A percentile compares a stretch with the other conserved stretches of the same genome.
These are phyloP conservation scores for Riparia riparia DNA, from an alignment of 2,113 vertebrate genomes.

Conservation along the genomic window DNA sequence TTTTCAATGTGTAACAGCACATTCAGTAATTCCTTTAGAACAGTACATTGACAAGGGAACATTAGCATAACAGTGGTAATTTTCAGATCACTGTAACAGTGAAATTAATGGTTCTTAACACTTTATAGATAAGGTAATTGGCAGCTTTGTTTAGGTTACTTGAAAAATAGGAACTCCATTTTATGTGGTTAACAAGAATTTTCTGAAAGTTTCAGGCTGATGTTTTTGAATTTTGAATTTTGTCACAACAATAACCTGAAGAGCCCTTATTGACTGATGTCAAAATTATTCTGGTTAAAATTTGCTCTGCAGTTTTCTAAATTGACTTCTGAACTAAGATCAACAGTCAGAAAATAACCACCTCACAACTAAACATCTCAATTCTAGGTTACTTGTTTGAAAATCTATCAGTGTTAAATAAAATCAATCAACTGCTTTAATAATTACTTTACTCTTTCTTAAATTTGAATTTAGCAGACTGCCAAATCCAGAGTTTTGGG, in stretches of 20 bases:
- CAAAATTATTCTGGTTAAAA: neutral
- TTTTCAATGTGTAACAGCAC: neutral
- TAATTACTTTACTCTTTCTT: neutral
- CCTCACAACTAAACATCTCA: neutral
- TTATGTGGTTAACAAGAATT: neutral
- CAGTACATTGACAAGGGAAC: neutral
- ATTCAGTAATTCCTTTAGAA: neutral
- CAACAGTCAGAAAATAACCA: neutral
- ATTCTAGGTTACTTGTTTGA: neutral
- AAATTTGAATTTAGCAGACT: neutral
- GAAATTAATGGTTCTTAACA: neutral
- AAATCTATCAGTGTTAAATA: neutral
- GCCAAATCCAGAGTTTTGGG: neutral
- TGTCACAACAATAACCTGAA: neutral
- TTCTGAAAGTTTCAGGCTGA: neutral
- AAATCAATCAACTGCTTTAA: neutral
- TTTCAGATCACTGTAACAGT: neutral
- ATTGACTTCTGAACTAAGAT: neutral
- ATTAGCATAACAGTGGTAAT: neutral
- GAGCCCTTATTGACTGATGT: neutral
- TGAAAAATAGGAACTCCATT: neutral
- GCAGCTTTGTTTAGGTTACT: neutral
- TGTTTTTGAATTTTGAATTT: neutral
- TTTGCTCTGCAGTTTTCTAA: neutral
- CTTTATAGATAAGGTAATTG: neutral